Evolutionary conservation across 1,140 invertebrate genomes (phyloP).

Genomic region (Zaprionus africanus): DNA sequence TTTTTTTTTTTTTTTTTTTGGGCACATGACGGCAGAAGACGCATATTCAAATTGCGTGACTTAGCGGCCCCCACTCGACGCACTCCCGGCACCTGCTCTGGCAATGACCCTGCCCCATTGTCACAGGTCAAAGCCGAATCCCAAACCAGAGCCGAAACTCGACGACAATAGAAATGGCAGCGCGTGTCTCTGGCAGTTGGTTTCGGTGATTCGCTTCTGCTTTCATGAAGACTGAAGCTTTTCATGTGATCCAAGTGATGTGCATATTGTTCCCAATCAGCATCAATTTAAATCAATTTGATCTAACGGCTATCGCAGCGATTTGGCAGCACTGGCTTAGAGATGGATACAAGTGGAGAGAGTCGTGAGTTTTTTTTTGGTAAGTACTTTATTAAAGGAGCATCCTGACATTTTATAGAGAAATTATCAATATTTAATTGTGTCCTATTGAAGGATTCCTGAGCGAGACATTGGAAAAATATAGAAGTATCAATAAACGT

Average conservation of each 20-base stretch:
- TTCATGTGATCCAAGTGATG: conserved; percentile 10
- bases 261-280: conserved; percentile 65
- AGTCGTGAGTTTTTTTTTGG: background rate
- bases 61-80: background rate
- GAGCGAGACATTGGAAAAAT: too few relatives aligned
- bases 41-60: conserved; percentile 72
- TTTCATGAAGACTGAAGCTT: background rate
- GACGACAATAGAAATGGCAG: conserved; percentile 36
- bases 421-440: background rate
- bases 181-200: conserved; percentile 20
- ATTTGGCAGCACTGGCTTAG: conserved; percentile 51
- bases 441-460: too few relatives aligned
- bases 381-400: background rate
- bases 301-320: conserved; percentile 44
- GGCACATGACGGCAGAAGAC: conserved; percentile 60
- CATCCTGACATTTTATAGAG: background rate
- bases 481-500: too few relatives aligned
- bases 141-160: conserved; percentile 19
- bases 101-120: conserved; percentile 28
- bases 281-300: conserved; percentile 70
- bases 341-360: background rate
- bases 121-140: conserved; percentile 38
- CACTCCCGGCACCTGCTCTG: too few relatives aligned
- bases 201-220: conserved; percentile 4
- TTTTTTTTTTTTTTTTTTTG: conserved; percentile 12